A percentile compares a stretch with the other conserved stretches of the same genome.
Conservation (phyloP, 2,797 vertebrate genomes). For the Hapalemur alaotrensis region DNA sequence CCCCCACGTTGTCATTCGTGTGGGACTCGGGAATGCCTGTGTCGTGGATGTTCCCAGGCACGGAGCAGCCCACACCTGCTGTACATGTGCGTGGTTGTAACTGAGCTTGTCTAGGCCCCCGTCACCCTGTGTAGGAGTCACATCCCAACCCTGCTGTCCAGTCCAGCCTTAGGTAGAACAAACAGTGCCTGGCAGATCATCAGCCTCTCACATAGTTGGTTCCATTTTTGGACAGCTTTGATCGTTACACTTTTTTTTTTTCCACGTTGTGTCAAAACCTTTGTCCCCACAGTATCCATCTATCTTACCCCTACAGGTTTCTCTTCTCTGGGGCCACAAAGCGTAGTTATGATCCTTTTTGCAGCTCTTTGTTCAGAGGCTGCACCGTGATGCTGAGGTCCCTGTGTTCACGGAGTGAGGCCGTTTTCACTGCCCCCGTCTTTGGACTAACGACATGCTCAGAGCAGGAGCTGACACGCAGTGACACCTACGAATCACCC, state of each 20-base stretch:
- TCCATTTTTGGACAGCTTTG: not conserved
- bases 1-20: not conserved
- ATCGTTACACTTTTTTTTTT: not conserved
- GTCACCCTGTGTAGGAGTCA: rapidly evolving
- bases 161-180: not conserved
- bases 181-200: not conserved
- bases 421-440: not conserved
- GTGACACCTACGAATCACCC: not conserved
- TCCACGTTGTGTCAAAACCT: not conserved
- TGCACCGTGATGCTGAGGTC: not conserved
- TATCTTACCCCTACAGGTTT: not conserved
- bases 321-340: not conserved
- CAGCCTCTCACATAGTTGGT: not conserved
- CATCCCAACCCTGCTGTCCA: rapidly evolving
- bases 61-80: not conserved
- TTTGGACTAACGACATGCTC: not conserved
- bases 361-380: not conserved
- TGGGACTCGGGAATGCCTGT: not conserved
- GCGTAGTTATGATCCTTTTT: not conserved
- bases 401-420: too few relatives aligned
- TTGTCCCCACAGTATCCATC: rapidly evolving
- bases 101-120: not conserved
- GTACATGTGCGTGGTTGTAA: too few relatives aligned
- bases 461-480: not conserved
- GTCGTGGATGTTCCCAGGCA: not conserved